Base-by-base conservation (phyloP, 1,140 invertebrate genomes). In the Potamilus streckersoni region DNA sequence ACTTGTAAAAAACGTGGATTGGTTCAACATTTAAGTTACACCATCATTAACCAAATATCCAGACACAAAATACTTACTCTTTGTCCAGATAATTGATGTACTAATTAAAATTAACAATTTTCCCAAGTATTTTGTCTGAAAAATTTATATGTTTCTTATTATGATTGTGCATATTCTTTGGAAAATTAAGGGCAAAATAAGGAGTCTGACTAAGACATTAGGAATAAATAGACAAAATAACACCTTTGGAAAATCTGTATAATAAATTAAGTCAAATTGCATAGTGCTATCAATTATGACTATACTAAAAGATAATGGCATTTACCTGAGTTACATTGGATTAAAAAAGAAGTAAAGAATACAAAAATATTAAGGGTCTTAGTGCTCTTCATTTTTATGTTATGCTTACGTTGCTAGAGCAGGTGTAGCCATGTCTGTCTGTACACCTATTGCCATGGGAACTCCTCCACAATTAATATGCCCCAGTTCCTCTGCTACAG, bases 381-480 rank as follows among this genome's bases (percentile, higher is more conserved):
- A 66, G n/a, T 66, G 27, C 27, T n/a, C 27, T 20, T 20, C 12
- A 16, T 63, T 63, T 19, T 20, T 63, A 27, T 13, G 23, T 27
- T 31, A 23, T 61, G 49, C 71, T 27, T 80, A 91, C 90, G 82
- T 88, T 62, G 89, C 86, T 49, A 92, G 81, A 38, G 92, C 91
- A n/a, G 91, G 91, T 27, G 91, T 91, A 57, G 91, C 81, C 89
- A 92, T 92, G 76, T 92, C 92, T 49, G 89, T 92, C 79, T 93
- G 93, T 31, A 93, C 93, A 65, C 88, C 86, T 68, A 93, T 89
- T 19, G 91, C 91, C 90, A 92, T 93, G 19, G 92, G 90, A 72
- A 93, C 84, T 8, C 89, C 92, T 19, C 91, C 91, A 88, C 91
- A 92, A 75, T 91, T 90, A 63, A 93, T 91, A 56, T 82, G 81